Conservation (phyloP, 2,113 vertebrate genomes). For the Choloepus hoffmanni region DNA sequence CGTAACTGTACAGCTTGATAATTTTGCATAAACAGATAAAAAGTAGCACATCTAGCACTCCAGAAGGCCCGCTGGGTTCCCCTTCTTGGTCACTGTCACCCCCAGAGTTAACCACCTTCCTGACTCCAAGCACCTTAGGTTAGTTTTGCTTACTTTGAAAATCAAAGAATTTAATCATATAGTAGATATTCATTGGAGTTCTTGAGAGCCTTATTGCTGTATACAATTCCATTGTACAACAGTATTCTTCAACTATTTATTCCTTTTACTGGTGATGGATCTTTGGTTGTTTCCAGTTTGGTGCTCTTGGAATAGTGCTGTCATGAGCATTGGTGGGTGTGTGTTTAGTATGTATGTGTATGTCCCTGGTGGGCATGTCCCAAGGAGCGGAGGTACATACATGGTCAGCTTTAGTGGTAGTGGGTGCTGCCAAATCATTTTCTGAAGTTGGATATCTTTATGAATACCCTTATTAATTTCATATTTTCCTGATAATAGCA, state of each 20-base stretch:
- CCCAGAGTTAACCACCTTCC: not conserved
- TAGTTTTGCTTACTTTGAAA: not conserved
- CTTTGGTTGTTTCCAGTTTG: not conserved
- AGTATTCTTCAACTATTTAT: not conserved
- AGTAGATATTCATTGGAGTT: not conserved
- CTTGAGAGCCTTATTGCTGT: not conserved
- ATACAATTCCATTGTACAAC: not conserved
- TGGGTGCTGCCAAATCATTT: not conserved
- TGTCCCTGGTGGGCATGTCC: not conserved
- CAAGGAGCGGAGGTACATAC: accelerated
- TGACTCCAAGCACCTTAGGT: not conserved
- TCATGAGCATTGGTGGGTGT: not conserved
- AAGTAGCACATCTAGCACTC: not conserved
- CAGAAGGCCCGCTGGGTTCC: not conserved
- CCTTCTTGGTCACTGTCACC: not conserved
- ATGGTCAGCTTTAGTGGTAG: accelerated
- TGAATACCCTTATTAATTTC: not conserved
- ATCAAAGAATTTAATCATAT: not conserved
- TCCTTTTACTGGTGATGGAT: not conserved
- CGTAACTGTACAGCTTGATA: not conserved
- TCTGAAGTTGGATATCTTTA: not conserved
- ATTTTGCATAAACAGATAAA: not conserved
- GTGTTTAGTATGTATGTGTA: accelerated
- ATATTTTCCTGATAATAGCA: not conserved
- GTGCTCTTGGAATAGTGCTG: not conserved